These are phyloP conservation scores for Sacculina carcini DNA, from an alignment of 2,888 invertebrate species.

Conservation along the genomic window DNA sequence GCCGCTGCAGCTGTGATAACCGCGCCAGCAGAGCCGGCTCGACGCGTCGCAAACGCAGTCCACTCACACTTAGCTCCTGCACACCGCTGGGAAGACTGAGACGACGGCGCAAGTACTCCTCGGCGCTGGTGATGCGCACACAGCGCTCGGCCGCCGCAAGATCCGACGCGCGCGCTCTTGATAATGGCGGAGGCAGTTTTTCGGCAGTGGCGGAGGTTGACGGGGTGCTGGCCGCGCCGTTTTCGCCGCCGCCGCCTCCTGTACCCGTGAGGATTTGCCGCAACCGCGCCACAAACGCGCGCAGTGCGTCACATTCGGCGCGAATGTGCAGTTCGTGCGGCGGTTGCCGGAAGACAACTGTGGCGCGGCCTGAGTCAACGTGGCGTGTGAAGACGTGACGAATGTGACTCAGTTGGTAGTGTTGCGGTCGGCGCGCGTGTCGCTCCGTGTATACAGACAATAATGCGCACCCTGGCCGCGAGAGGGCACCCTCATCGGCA, in stretches of 20 bases:
- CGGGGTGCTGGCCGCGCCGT: background rate
- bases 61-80: background rate
- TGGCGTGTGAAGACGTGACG: background rate
- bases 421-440: too few relatives aligned
- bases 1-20: background rate
- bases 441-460: too few relatives aligned
- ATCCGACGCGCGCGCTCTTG: background rate
- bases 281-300: background rate
- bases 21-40: background rate
- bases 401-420: background rate
- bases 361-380: background rate
- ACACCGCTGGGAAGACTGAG: background rate
- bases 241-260: background rate
- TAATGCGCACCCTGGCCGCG: too few relatives aligned
- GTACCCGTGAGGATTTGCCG: background rate
- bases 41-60: background rate
- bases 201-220: background rate
- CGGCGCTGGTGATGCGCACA: too few relatives aligned
- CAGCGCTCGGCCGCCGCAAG: background rate
- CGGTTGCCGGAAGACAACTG: background rate
- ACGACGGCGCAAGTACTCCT: background rate
- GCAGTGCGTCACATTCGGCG: background rate
- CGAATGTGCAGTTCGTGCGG: background rate
- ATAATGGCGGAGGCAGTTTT: too few relatives aligned
- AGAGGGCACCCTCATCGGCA: too few relatives aligned